Conservation (phyloP, 30 jellyfish, hydroid and myxozoan species). For the Morbakka virulenta region DNA sequence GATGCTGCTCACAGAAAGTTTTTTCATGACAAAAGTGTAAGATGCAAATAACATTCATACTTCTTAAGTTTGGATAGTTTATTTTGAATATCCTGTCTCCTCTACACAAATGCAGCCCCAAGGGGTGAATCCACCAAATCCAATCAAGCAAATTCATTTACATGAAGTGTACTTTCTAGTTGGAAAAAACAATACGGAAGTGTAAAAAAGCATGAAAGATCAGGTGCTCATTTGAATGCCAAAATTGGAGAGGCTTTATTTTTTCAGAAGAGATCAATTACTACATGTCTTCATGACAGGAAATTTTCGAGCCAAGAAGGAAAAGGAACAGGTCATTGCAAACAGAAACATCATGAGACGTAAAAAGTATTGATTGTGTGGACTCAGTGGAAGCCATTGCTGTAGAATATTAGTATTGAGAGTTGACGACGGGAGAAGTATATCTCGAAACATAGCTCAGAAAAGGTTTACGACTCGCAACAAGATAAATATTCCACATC, state of each 20-base stretch:
- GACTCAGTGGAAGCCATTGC: no score
- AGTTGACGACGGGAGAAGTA: not conserved
- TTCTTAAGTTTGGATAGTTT: constrained; percentile 4
- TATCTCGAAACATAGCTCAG: no score
- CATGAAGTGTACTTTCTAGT: not conserved
- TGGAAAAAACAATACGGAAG: constrained; percentile 28
- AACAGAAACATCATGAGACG: constrained; percentile 13
- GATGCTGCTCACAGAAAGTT: constrained; percentile 24
- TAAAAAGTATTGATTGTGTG: no score
- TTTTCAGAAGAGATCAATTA: constrained; percentile 2
- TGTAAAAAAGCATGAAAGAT: constrained; percentile 20
- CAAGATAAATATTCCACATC: constrained; percentile 7
- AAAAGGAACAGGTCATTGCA: not conserved
- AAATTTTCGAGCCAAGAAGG: not conserved
- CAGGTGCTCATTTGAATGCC: constrained; percentile 8
- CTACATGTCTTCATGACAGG: not conserved
- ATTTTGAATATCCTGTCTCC: constrained; percentile 18
- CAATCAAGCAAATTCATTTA: constrained; percentile 19
- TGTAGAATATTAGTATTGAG: no score
- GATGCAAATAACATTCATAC: not conserved
- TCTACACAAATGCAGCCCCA: constrained; percentile 18
- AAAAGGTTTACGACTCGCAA: no score
- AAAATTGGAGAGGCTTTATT: constrained; percentile 25
- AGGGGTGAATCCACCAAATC: constrained; percentile 10
- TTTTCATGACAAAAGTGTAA: not conserved